A percentile compares a stretch with the other conserved stretches of the same genome.
These are phyloP conservation scores for Myotis pilosus DNA, from an alignment of 2,797 vertebrate genomes.

Conservation along the genomic window DNA sequence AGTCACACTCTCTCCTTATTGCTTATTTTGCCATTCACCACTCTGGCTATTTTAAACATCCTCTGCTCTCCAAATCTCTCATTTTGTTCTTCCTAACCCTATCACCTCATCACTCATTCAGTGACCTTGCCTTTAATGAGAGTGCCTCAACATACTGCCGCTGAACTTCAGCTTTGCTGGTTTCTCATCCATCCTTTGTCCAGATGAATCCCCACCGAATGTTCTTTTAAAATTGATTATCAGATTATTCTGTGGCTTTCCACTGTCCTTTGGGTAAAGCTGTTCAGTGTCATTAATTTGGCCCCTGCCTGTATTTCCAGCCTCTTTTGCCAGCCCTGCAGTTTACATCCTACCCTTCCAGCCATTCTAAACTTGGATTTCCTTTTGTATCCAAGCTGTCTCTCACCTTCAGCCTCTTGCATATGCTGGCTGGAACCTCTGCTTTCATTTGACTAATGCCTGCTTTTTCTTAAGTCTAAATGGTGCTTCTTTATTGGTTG, in stretches of 20 bases:
- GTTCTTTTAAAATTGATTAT: neutral
- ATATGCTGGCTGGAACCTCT: neutral
- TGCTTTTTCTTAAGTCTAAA: neutral
- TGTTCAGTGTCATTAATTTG: neutral
- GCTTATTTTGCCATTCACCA: neutral
- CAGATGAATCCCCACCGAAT: neutral
- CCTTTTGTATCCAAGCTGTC: neutral
- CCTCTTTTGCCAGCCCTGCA: neutral
- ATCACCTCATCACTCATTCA: neutral
- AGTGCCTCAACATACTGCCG: neutral
- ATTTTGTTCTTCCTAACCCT: neutral
- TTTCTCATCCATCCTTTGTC: neutral
- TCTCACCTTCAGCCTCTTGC: neutral
- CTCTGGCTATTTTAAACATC: neutral
- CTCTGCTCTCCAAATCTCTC: neutral
- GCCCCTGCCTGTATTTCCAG: neutral
- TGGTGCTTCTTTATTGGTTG: neutral
- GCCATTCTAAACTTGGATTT: neutral
- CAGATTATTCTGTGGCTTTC: neutral
- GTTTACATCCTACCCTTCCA: neutral
- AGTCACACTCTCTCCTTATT: neutral
- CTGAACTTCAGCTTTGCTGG: neutral
- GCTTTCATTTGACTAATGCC: neutral
- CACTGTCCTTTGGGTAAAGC: constrained; percentile 8
- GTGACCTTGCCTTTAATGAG: neutral